Conservation (phyloP, 2,797 vertebrate genomes). For the Silurus lanzhouensis region DNA sequence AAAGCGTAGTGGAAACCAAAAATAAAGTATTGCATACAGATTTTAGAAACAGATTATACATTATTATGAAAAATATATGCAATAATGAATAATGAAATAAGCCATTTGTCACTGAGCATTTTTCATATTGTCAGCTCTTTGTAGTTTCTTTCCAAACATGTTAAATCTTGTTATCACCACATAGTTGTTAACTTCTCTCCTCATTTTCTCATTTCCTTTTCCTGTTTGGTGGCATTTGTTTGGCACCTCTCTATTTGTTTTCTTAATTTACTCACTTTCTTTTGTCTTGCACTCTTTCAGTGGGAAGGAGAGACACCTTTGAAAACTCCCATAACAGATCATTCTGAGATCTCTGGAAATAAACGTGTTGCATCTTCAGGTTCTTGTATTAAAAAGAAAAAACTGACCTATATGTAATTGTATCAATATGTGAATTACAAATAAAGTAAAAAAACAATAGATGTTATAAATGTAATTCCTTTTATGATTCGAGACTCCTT, state of each 20-base stretch:
- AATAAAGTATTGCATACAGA: background rate
- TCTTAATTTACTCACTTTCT: conserved; percentile 19
- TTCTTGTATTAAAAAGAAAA: conserved; percentile 2
- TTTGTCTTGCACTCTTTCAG: conserved; percentile 28
- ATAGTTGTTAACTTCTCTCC: conserved; percentile 8
- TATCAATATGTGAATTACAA: background rate
- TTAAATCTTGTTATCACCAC: conserved; percentile 21
- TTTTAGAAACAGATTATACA: background rate
- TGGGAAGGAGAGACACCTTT: conserved; percentile 20
- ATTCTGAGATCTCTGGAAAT: conserved; percentile 14
- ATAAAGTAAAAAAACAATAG: background rate
- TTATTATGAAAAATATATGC: background rate
- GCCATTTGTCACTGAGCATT: background rate
- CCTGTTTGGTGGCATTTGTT: conserved; percentile 19
- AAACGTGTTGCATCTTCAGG: conserved; percentile 27
- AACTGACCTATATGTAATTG: background rate
- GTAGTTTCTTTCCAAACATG: conserved; percentile 9
- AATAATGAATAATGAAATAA: conserved; percentile 4
- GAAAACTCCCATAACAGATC: conserved; percentile 17
- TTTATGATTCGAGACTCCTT: background rate
- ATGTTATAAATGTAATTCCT: background rate
- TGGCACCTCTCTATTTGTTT: conserved; percentile 23
- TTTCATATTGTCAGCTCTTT: conserved; percentile 1
- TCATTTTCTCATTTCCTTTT: conserved; percentile 39
- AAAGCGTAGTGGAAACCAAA: background rate